Base-by-base conservation (phyloP, 1,140 invertebrate genomes). In the Drosophila busckii region DNA sequence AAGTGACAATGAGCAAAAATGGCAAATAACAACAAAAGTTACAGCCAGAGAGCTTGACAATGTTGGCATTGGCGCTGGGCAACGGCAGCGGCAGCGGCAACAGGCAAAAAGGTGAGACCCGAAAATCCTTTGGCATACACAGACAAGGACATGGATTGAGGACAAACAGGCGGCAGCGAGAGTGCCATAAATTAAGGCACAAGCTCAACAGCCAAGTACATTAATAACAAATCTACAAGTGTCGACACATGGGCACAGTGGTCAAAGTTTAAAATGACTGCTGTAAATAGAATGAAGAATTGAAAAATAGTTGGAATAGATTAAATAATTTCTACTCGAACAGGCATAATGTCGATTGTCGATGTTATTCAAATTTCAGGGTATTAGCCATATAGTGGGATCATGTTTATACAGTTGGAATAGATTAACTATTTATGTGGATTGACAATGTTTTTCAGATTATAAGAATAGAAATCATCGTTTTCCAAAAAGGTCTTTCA, bases 41-140 rank as follows among this genome's bases (percentile, higher is more conserved):
- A n/a, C n/a, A n/a, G n/a, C n/a, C n/a, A n/a, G n/a, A n/a, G n/a
- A n/a, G n/a, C n/a, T n/a, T n/a, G n/a, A n/a, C n/a, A n/a, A n/a
- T n/a, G n/a, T n/a, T n/a, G n/a, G n/a, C n/a, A n/a, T n/a, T n/a
- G n/a, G n/a, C n/a, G n/a, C n/a, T n/a, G n/a, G n/a, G n/a, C 35
- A 32, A 34, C 50, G 35, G 9, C 22, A 42, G 17, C 19, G 29
- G 5, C 31, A 42, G n/a, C 4, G 26, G 15, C 35, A 46, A 31
- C 32, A 32, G 40, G 50, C 38, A 53, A 37, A 42, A 78, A 82
- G 75, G 73, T 80, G 75, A 65, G 75, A 38, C 53, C 42, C 19
- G n/a, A 60, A 68, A 82, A 82, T 82, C 73, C 73, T 82, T 82
- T 75, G 69, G 55, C 75, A 82, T 31, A 73, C 63, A 61, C 53